phyloP scores from a whole-genome alignment of 2,888 invertebrate species.

The Tridacna gigas region DNA sequence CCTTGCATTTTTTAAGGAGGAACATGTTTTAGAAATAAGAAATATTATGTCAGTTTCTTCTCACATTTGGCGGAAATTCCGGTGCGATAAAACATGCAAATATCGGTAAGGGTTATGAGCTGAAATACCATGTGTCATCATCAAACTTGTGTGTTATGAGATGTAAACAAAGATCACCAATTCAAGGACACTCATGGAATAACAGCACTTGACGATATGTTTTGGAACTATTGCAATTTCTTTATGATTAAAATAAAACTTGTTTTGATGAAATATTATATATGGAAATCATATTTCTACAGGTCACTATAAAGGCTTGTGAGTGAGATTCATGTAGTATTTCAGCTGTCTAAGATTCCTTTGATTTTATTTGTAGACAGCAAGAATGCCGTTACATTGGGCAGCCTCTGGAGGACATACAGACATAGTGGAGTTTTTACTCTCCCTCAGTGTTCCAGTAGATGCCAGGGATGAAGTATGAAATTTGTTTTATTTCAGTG shows the following conservation, averaged over 20 bases:
- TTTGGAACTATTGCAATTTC: neutral
- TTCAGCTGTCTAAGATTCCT: neutral
- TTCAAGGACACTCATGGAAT: no score
- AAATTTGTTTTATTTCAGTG: neutral
- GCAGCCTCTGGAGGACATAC: conserved; percentile 92
- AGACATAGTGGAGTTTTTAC: conserved; percentile 89
- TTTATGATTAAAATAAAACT: neutral
- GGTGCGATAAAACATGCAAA: no score
- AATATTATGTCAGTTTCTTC: no score
- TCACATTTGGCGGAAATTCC: no score
- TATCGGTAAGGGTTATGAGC: no score
- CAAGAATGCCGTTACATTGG: conserved; percentile 92
- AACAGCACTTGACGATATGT: no score
- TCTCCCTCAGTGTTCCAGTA: conserved; percentile 89
- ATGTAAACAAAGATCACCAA: no score
- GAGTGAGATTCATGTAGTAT: neutral
- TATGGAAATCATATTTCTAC: neutral
- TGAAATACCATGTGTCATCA: no score
- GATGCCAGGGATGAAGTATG: conserved; percentile 92
- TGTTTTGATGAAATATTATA: neutral
- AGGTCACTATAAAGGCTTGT: neutral
- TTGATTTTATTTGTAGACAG: conserved; percentile 69
- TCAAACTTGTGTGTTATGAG: no score
- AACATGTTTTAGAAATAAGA: no score
- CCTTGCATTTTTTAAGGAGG: no score